Evolutionary conservation across 2,113 vertebrate genomes (phyloP).

Genomic region (Zosterops pallidus): DNA sequence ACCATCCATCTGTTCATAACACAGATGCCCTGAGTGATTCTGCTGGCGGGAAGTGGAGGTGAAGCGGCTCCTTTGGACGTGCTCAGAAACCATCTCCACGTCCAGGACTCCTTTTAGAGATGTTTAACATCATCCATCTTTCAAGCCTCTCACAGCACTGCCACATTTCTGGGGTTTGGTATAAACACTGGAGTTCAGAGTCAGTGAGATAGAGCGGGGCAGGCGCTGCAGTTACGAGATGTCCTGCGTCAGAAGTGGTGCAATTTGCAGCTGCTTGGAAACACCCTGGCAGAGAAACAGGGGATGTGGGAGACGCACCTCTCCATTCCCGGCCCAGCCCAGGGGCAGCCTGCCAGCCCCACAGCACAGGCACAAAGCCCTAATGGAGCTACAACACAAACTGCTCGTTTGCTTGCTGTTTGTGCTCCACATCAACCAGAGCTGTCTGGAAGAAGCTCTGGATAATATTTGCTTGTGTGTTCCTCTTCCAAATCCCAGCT

Average conservation of each 20-base stretch:
- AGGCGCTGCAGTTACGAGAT: accelerated
- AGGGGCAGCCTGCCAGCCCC: background rate
- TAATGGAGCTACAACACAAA: background rate
- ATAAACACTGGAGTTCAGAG: background rate
- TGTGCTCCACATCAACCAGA: background rate
- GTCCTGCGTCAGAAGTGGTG: background rate
- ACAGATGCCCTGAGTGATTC: background rate
- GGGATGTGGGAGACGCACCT: background rate
- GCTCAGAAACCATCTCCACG: background rate
- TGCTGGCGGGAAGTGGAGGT: background rate
- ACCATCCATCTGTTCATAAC: background rate
- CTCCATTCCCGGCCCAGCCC: background rate
- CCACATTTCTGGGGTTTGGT: background rate
- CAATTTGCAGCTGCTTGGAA: background rate
- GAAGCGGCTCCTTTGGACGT: background rate
- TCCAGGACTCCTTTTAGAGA: background rate
- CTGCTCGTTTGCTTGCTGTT: background rate
- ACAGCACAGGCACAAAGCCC: background rate
- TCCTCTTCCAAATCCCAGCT: background rate
- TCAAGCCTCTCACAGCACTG: background rate
- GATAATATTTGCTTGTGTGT: background rate
- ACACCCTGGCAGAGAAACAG: background rate
- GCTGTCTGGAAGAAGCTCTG: background rate
- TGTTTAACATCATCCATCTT: background rate
- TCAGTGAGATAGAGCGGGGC: accelerated